Percentiles rank a stretch among this genome's conserved stretches.
Evolutionary conservation across 1,140 invertebrate genomes (phyloP).

Genomic region (Euschistus heros): DNA sequence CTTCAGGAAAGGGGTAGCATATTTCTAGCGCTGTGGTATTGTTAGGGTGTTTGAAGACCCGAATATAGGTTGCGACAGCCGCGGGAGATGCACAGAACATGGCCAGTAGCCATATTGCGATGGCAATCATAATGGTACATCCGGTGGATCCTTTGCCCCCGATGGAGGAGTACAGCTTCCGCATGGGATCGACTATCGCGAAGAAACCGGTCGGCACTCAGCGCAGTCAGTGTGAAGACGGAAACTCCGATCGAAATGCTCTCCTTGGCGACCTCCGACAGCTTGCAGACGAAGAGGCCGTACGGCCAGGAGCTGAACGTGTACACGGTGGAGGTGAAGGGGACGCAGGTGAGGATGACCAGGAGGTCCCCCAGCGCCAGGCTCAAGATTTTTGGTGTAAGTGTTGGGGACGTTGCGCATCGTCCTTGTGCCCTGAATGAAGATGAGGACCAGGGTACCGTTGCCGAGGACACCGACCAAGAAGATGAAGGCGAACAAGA

Average conservation of each 20-base stretch:
- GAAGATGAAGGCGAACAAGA: constrained; percentile 77
- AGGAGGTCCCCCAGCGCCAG: constrained; percentile 70
- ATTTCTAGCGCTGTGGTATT: constrained; percentile 35
- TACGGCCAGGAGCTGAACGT: constrained; percentile 70
- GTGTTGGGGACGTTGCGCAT: constrained; percentile 88
- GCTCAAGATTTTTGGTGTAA: constrained; percentile 70
- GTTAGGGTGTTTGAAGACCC: constrained; percentile 23
- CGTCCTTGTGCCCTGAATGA: constrained; percentile 59
- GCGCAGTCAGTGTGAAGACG: constrained; percentile 71
- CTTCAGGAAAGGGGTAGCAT: constrained; percentile 70
- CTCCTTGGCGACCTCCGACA: constrained; percentile 73
- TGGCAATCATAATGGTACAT: constrained; percentile 54
- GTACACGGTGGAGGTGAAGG: constrained; percentile 67
- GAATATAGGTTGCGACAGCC: constrained; percentile 56
- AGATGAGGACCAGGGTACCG: constrained; percentile 73
- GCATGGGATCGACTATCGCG: constrained; percentile 72
- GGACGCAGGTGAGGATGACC: constrained; percentile 65
- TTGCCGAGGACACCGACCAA: constrained; percentile 79
- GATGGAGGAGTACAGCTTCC: constrained; percentile 41
- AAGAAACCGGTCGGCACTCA: constrained; percentile 74
- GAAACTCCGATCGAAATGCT: constrained; percentile 73
- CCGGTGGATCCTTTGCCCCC: constrained; percentile 53
- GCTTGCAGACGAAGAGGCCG: constrained; percentile 59
- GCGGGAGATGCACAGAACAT: constrained; percentile 66
- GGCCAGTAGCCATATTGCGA: constrained; percentile 73